A percentile compares a stretch with the other conserved stretches of the same genome.
These are phyloP conservation scores for Tipula vernalis DNA, from an alignment of 2,888 invertebrate genomes.

Conservation along the genomic window DNA sequence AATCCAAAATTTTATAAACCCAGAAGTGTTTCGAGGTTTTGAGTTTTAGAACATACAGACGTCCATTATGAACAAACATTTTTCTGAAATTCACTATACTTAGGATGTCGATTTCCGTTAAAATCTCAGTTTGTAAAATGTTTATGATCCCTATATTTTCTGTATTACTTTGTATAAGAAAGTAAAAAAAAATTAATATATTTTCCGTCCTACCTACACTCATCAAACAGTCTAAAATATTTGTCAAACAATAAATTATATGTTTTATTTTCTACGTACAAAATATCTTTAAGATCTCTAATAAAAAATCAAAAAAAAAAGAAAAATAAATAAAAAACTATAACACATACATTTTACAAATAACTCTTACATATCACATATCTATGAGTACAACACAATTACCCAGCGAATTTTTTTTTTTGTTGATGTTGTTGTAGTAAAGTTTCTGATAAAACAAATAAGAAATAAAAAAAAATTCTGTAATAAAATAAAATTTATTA, in stretches of 20 bases:
- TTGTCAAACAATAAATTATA: neutral
- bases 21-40: no score
- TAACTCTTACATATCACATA: neutral
- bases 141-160: no score
- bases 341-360: neutral
- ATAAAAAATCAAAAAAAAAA: neutral
- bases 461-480: neutral
- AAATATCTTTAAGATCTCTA: neutral
- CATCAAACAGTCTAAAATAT: neutral
- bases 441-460: neutral
- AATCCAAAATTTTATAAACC: no score
- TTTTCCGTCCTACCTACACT: neutral
- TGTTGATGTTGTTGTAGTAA: neutral
- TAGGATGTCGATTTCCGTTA: no score
- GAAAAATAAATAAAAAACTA: neutral
- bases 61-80: no score
- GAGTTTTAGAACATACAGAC: no score
- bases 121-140: no score
- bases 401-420: neutral
- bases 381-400: neutral
- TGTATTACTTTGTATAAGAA: neutral
- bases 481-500: neutral
- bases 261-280: neutral
- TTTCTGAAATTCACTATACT: no score
- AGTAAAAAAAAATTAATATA: neutral